A percentile compares a stretch with the other conserved stretches of the same genome.
Evolutionary conservation across 2,797 vertebrate genomes (phyloP).

Genomic region (Naso thynnoides): DNA sequence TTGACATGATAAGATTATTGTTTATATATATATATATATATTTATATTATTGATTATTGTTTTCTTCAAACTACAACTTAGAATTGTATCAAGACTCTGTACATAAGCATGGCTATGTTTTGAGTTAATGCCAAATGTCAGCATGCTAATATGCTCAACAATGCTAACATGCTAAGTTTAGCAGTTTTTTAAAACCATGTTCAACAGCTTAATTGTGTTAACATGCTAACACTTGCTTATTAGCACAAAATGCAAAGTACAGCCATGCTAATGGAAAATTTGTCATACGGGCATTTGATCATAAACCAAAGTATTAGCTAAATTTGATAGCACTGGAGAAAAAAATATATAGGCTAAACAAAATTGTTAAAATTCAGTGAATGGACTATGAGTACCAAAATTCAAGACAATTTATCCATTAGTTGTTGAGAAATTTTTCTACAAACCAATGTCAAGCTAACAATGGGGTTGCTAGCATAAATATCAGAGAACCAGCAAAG

Average conservation of each 20-base stretch:
- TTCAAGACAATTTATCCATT: not conserved
- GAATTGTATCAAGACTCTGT: too few species aligned
- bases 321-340: not conserved
- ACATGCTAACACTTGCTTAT: not conserved
- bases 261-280: not conserved
- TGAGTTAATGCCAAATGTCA: not conserved
- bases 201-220: not conserved
- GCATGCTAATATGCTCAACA: not conserved
- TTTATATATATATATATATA: too few species aligned
- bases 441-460: not conserved
- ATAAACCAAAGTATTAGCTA: not conserved
- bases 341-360: not conserved
- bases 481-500: too few species aligned
- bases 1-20: fast-evolving
- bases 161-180: not conserved
- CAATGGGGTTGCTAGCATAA: not conserved
- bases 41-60: too few species aligned
- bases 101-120: too few species aligned
- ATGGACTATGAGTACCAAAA: not conserved
- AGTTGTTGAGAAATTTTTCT: not conserved
- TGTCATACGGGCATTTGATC: not conserved
- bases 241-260: not conserved
- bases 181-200: not conserved
- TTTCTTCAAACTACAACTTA: not conserved
- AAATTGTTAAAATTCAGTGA: not conserved